These are phyloP conservation scores for Allacma fusca DNA, from an alignment of 2,888 invertebrate genomes.

Conservation along the genomic window DNA sequence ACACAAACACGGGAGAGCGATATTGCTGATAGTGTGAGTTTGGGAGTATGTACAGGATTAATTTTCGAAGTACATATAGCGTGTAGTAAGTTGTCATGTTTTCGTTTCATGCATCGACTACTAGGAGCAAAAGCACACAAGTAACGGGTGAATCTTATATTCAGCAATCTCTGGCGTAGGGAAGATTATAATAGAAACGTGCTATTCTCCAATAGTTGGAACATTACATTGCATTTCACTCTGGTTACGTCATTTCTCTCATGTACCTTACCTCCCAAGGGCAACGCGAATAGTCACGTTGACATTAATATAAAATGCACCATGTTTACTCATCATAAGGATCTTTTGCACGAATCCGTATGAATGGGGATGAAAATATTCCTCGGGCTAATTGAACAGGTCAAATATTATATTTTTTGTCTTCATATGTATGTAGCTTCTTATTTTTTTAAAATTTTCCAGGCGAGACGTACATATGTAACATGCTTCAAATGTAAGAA, in stretches of 20 bases:
- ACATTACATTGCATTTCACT: slow-evolving; percentile 16
- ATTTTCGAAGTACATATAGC: too few species aligned
- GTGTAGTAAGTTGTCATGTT: too few species aligned
- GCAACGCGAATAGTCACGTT: slow-evolving; percentile 9
- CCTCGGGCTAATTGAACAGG: too few species aligned
- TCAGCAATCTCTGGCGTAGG: neutral
- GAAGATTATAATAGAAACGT: slow-evolving; percentile 16
- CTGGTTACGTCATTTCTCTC: slow-evolving; percentile 5
- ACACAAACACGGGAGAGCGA: too few species aligned
- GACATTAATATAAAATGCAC: slow-evolving; percentile 16
- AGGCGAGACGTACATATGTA: too few species aligned
- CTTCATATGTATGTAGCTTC: too few species aligned
- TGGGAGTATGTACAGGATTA: too few species aligned
- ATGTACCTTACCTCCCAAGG: slow-evolving; percentile 23
- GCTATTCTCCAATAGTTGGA: neutral
- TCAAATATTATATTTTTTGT: too few species aligned
- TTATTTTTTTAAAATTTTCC: too few species aligned
- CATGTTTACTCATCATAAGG: neutral
- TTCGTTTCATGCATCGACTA: neutral
- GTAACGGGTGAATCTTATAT: slow-evolving; percentile 1
- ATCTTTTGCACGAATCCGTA: neutral
- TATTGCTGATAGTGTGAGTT: too few species aligned
- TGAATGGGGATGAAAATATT: too few species aligned
- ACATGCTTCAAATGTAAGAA: too few species aligned
- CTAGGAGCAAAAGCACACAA: neutral